Conservation (phyloP, 2,888 invertebrate species). For the Trilocha varians region DNA sequence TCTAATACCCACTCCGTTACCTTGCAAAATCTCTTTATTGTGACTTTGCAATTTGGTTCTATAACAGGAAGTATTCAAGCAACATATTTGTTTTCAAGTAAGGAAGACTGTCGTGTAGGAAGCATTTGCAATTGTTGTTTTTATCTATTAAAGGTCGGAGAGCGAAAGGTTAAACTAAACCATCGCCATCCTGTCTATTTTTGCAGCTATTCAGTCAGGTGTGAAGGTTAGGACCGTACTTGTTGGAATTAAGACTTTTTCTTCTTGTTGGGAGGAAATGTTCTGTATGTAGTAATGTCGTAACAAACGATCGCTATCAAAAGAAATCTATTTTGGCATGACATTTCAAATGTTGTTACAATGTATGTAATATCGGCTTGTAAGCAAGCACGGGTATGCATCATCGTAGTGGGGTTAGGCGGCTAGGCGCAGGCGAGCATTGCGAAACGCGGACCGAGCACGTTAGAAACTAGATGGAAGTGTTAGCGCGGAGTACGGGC, state of each 20-base stretch:
- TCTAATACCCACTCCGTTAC: conserved; percentile 46
- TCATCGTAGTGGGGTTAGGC: conserved; percentile 37
- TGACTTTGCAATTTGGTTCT: conserved; percentile 26
- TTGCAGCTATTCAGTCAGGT: no score
- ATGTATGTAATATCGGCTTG: background rate
- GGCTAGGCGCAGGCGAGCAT: conserved; percentile 44
- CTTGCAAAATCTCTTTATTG: conserved; percentile 43
- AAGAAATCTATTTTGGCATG: background rate
- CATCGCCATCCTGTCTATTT: no score
- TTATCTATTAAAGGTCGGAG: no score
- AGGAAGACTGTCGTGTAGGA: no score
- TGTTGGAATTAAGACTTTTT: no score
- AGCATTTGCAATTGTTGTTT: no score
- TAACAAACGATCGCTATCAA: no score
- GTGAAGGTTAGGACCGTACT: no score
- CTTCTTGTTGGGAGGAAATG: no score
- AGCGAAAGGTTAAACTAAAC: no score
- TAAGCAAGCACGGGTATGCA: conserved; percentile 20
- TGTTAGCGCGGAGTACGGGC: conserved; percentile 68
- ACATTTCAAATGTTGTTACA: background rate
- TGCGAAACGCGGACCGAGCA: conserved; percentile 65
- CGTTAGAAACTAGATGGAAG: conserved; percentile 73
- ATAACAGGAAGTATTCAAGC: conserved; percentile 28
- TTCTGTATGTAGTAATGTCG: no score
- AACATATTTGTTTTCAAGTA: no score